These are phyloP conservation scores for Stictonetta naevosa DNA, from an alignment of 2,113 vertebrate species.

Conservation along the genomic window DNA sequence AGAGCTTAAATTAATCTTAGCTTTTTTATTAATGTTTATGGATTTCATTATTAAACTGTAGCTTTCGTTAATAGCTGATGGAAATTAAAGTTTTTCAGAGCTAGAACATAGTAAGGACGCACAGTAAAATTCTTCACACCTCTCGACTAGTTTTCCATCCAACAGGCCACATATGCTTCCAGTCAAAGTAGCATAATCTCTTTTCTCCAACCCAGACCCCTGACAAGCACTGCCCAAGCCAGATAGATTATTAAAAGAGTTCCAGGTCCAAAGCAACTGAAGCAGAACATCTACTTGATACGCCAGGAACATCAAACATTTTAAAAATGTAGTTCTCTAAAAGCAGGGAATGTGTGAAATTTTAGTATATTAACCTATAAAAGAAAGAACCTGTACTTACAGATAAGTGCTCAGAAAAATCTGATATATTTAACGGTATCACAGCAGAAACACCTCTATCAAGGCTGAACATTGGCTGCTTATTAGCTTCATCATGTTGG, in stretches of 20 bases:
- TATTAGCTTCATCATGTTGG: background rate
- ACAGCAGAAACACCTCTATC: background rate
- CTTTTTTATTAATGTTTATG: background rate
- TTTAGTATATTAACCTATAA: background rate
- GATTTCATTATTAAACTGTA: background rate
- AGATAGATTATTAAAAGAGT: background rate
- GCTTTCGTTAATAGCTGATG: background rate
- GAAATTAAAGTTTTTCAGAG: background rate
- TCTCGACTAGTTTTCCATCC: background rate
- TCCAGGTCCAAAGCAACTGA: background rate
- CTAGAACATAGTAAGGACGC: background rate
- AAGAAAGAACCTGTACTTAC: background rate
- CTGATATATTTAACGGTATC: background rate
- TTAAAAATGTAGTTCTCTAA: background rate
- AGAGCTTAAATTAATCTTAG: background rate
- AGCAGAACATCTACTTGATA: background rate
- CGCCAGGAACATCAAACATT: fast-evolving
- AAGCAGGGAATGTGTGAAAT: background rate
- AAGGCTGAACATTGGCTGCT: background rate
- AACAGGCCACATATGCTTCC: background rate
- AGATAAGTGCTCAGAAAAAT: background rate
- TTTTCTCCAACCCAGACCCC: background rate
- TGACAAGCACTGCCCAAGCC: background rate
- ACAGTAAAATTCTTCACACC: background rate
- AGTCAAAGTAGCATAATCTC: background rate